phyloP scores from a whole-genome alignment of 2,113 vertebrate genomes.

The Cynopterus brachyotis region DNA sequence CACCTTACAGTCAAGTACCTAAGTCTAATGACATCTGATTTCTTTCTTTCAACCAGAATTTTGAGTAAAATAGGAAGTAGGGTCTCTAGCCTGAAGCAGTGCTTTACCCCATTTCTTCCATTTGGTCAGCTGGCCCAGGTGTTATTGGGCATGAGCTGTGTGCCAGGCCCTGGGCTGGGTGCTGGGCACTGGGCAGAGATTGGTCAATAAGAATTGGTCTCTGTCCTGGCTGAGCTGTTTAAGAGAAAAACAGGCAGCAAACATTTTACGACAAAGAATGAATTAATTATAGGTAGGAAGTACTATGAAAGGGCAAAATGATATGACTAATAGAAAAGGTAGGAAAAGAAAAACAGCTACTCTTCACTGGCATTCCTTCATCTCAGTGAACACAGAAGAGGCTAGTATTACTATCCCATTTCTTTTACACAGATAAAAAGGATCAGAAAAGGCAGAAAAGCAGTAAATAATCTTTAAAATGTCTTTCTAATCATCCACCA shows the following conservation, averaged over 20 bases:
- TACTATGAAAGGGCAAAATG: not conserved
- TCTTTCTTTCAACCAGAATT: not conserved
- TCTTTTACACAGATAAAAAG: not conserved
- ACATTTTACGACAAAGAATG: not conserved
- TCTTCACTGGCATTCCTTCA: not conserved
- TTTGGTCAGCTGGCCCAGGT: not conserved
- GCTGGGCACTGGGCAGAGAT: not conserved
- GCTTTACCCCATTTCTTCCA: not conserved
- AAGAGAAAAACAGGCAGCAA: not conserved
- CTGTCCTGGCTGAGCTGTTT: not conserved
- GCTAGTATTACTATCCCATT: not conserved
- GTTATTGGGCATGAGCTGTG: not conserved
- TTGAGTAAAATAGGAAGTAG: not conserved
- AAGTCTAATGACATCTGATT: not conserved
- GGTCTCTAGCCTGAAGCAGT: accelerated
- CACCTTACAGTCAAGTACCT: not conserved
- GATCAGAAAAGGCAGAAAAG: not conserved
- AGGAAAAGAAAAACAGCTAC: not conserved
- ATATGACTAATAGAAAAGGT: not conserved
- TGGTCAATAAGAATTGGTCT: not conserved
- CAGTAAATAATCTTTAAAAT: not conserved
- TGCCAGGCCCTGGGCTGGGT: not conserved
- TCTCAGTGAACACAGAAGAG: not conserved
- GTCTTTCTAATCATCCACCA: not conserved
- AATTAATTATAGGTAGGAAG: not conserved